Evolutionary conservation across 1,140 invertebrate genomes (phyloP), one percentile per base, ranked within the genome.

Genomic region (Chironomus striatipennis): DNA sequence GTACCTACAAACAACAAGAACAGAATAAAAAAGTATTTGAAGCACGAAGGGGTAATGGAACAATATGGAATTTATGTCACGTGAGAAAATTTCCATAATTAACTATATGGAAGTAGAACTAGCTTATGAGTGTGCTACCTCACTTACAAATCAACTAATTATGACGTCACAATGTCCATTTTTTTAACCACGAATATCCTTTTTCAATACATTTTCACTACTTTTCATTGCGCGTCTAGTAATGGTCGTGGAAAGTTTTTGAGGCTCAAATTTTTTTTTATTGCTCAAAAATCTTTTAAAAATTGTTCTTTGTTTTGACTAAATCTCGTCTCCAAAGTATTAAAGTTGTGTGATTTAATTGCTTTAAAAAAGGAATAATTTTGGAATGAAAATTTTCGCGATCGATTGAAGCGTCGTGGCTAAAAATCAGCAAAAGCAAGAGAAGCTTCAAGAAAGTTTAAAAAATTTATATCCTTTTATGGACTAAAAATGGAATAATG

Each of bases 91-190:
- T n/a, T 57, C 12, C 47, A 57, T 57, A 57, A 57, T 57, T 57
- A 57, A 57, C 12, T 57, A n/a, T n/a, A 57, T 57, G 12, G n/a
- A 57, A n/a, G n/a, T 57, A 57, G 12, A n/a, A 57, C 47, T 57
- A n/a, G 47, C 43, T 67, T 67, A 17, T n/a, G n/a, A 12, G 2
- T n/a, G 7, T 18, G 64, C 47, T 70, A 70, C 65, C 17, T 70
- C 65, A 70, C 20, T 70, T 70, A 20, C 6, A 21, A 21, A 70
- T 6, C 17, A 70, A 21, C 65, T 70, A 70, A 70, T 70, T 21
- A 18, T 70, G 65, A 70, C 65, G 65, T 70, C 65, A 70, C 17
- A 6, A 70, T 70, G 65, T 70, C 65, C 65, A 70, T 70, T 21
- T 70, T 34, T 34, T 57, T 20, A 21, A 70, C 15, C 65, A 70